A percentile compares a stretch with the other conserved stretches of the same genome.
These are phyloP conservation scores for Atta colombica DNA, from an alignment of 1,140 invertebrate genomes.

Conservation along the genomic window DNA sequence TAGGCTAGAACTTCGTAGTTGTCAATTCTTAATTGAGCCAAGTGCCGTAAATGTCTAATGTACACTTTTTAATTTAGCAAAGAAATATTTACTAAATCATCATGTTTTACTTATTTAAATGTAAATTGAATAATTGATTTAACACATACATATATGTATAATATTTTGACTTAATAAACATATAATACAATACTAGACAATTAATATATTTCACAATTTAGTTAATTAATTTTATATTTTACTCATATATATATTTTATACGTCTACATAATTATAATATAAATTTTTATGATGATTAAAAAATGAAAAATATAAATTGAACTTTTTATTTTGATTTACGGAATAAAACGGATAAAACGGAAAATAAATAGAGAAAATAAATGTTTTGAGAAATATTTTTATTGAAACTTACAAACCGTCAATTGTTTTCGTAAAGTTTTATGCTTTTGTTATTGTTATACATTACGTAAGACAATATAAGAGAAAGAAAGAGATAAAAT, in stretches of 20 bases:
- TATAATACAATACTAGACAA: background rate
- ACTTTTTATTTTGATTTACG: background rate
- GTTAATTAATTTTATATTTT: background rate
- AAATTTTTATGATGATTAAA: background rate
- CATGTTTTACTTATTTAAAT: background rate
- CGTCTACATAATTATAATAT: background rate
- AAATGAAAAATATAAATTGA: background rate
- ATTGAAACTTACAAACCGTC: background rate
- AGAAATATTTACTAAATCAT: background rate
- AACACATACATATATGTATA: too few species aligned
- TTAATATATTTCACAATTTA: background rate
- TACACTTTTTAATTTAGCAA: background rate
- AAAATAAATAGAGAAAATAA: background rate
- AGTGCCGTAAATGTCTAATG: background rate
- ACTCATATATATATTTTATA: background rate
- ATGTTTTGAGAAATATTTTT: background rate
- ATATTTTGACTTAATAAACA: background rate
- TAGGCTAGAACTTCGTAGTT: background rate
- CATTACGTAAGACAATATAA: background rate
- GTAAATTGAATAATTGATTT: slow-evolving; percentile 4
- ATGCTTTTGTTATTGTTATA: background rate
- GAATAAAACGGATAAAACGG: too few species aligned
- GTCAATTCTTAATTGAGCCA: slow-evolving; percentile 31
- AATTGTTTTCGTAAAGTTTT: slow-evolving; percentile 29
- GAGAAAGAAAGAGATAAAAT: background rate